phyloP scores from a whole-genome alignment of 1,140 invertebrate genomes.

The Fopius arisanus region DNA sequence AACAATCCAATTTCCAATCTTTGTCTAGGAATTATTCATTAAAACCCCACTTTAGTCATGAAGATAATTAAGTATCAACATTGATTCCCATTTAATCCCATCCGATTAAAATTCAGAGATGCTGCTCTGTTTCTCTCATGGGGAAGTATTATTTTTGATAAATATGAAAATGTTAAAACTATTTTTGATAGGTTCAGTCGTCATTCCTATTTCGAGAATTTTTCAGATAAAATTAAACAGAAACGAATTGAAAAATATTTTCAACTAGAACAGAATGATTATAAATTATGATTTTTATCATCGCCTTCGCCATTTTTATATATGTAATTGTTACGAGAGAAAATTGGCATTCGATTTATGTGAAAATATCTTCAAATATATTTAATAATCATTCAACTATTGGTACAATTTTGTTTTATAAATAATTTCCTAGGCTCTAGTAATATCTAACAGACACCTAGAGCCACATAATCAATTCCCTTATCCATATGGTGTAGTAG shows the following conservation, averaged over 20 bases:
- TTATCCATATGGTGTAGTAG: not conserved
- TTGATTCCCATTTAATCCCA: too few species aligned
- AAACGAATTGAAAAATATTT: not conserved
- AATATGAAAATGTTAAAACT: too few species aligned
- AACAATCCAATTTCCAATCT: too few species aligned
- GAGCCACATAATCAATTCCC: not conserved
- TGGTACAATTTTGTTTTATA: conserved; percentile 7
- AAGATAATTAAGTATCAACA: too few species aligned
- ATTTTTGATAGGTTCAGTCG: too few species aligned
- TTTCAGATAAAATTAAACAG: too few species aligned
- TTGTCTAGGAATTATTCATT: too few species aligned
- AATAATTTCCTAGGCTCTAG: not conserved
- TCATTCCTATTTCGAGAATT: too few species aligned
- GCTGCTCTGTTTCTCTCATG: too few species aligned
- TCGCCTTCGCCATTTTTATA: not conserved
- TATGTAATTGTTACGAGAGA: not conserved
- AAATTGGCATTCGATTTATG: conserved; percentile 11
- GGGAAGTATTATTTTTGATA: too few species aligned
- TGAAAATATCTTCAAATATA: conserved; percentile 31
- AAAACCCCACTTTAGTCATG: not conserved
- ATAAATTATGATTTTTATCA: not conserved
- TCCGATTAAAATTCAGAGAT: too few species aligned
- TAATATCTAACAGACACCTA: not conserved
- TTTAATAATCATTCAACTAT: conserved; percentile 19
- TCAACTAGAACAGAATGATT: not conserved